Conservation (phyloP, 2,888 invertebrate genomes). For the Protonemura montana region DNA sequence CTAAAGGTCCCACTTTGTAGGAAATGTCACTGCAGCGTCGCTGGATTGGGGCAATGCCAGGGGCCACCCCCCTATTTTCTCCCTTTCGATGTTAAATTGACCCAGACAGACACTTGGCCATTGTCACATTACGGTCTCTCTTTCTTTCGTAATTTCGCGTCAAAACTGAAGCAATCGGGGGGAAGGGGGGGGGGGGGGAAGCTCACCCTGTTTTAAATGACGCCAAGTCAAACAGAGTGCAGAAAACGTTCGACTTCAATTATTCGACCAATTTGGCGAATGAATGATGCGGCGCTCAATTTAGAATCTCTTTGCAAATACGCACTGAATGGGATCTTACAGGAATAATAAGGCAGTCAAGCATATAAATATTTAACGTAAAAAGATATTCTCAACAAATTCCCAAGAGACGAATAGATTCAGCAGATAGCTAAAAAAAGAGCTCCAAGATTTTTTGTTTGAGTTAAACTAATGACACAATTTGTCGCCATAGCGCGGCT, state of each 20-base stretch:
- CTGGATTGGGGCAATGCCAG: background rate
- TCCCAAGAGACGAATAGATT: slow-evolving; percentile 14
- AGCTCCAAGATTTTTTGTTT: slow-evolving; percentile 33
- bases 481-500: slow-evolving; percentile 45
- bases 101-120: background rate
- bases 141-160: background rate
- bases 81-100: slow-evolving; percentile 25
- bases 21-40: slow-evolving; percentile 30
- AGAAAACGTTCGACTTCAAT: background rate
- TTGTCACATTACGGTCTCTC: slow-evolving; percentile 14
- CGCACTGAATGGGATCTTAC: background rate
- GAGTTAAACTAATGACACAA: slow-evolving; percentile 47
- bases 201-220: background rate
- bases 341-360: slow-evolving; percentile 5
- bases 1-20: slow-evolving; percentile 22
- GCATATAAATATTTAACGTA: slow-evolving; percentile 4
- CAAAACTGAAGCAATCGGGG: background rate
- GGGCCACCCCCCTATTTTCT: background rate
- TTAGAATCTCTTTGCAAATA: background rate
- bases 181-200: no score
- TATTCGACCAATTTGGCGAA: background rate
- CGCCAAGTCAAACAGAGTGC: background rate
- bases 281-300: background rate
- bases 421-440: slow-evolving; percentile 14
- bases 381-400: background rate